Base-by-base conservation (phyloP, 1,140 invertebrate genomes). In the Anoplophora glabripennis region DNA sequence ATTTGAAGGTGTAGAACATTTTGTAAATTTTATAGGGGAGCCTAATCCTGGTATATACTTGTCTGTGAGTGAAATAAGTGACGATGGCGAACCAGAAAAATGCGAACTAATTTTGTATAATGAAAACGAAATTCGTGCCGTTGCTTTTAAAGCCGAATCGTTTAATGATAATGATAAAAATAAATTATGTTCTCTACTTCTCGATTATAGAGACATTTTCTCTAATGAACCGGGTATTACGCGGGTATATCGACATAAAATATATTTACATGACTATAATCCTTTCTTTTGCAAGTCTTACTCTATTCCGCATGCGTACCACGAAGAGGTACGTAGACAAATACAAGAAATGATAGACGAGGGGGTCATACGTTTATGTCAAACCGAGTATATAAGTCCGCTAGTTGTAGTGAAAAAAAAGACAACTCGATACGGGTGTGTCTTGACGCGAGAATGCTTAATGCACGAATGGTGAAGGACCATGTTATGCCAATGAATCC, bases 221-320 rank as follows among this genome's bases (percentile, higher is more conserved):
- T 57, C 57, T n/a, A 17, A 51, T 8, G 21, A 64, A 14, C 59
- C 62, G 17, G 68, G 64, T 0, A 52, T 40, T 12, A 45, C 53
- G 0, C 61, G 59, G 38, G 58, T 53, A 15, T 73, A 71, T 47
- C 40, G 64, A 34, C 67, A 73, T 56, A 45, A 57, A 54, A 70
- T 72, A 17, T 65, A 48, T 33, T 56, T 73, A 53, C 14, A 9
- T 8, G 17, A 53, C 18, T 37, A 70, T 1, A 53, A 36, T 15
- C 63, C 68, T 7, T 36, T 69, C 17, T 42, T 69, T n/a, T 65
- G 59, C 21, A 53, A 47, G 9, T 52, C 64, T 3, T 72, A 72
- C 56, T 67, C 69, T 14, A 33, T 72, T 14, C 71, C 69, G 9
- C 64, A 63, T 59, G 63, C 66, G 0, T 70, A 67, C 60, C 47